A percentile compares a stretch with the other conserved stretches of the same genome.
These are phyloP conservation scores for Tadarida brasiliensis DNA, from an alignment of 2,797 vertebrate species.

Conservation along the genomic window DNA sequence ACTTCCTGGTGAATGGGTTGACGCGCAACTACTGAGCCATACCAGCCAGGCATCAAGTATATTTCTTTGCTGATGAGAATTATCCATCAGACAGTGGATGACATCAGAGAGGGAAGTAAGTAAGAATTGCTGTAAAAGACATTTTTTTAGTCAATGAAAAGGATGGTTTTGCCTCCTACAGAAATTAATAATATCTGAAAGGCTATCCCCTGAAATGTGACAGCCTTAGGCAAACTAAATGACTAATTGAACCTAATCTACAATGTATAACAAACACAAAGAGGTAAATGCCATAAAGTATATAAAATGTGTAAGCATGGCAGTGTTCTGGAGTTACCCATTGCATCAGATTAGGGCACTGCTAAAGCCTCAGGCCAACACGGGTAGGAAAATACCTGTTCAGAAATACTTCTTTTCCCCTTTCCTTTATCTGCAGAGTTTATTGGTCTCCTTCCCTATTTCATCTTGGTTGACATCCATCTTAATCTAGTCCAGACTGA, in stretches of 20 bases:
- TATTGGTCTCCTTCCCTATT: background rate
- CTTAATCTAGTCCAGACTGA: background rate
- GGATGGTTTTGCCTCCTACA: background rate
- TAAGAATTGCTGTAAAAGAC: background rate
- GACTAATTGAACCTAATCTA: background rate
- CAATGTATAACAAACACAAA: background rate
- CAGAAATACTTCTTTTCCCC: no score
- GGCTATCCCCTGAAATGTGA: background rate
- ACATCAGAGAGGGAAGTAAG: background rate
- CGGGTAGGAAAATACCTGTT: background rate
- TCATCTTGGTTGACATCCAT: background rate
- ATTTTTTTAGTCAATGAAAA: background rate
- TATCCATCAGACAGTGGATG: background rate
- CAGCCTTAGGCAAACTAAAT: background rate
- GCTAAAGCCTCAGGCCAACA: no score
- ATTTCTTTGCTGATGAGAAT: background rate
- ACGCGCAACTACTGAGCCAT: no score
- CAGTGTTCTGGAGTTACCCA: background rate
- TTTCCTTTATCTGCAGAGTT: background rate
- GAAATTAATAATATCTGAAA: background rate
- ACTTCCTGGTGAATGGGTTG: no score
- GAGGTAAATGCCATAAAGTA: background rate
- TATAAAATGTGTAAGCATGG: background rate
- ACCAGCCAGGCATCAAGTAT: background rate
- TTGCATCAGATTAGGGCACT: background rate